Percentiles rank a stretch among this genome's conserved stretches.
phyloP scores from a whole-genome alignment of 2,888 invertebrate genomes.

The Phyllotreta cruciferae region DNA sequence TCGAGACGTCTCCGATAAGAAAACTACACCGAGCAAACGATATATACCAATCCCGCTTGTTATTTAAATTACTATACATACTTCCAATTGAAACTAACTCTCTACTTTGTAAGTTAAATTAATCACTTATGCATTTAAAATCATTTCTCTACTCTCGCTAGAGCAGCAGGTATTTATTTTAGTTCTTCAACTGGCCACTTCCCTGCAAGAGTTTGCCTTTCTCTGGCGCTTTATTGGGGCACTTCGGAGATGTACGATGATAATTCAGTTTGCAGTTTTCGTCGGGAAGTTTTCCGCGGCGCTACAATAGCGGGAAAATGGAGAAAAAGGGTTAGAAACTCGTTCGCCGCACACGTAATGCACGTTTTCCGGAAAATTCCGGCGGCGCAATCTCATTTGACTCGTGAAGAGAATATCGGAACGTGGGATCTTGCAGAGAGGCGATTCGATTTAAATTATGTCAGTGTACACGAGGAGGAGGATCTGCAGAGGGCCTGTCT shows the following conservation, averaged over 20 bases:
- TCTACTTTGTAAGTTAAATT: too few species aligned
- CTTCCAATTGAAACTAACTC: too few species aligned
- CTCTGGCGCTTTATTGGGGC: too few species aligned
- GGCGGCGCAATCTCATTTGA: constrained; percentile 17
- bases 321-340: constrained; percentile 1
- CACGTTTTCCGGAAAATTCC: constrained; percentile 3
- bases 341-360: constrained; percentile 3
- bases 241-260: not conserved
- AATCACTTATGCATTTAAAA: too few species aligned
- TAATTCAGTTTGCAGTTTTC: constrained; percentile 4
- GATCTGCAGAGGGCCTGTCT: constrained; percentile 9
- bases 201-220: too few species aligned
- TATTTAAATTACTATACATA: too few species aligned
- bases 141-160: too few species aligned
- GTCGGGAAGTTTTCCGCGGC: not conserved
- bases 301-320: not conserved
- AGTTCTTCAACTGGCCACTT: too few species aligned
- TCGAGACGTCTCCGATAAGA: too few species aligned
- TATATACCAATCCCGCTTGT: too few species aligned
- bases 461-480: constrained; percentile 16
- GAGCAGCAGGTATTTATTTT: too few species aligned
- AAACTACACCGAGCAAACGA: too few species aligned
- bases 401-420: constrained; percentile 23
- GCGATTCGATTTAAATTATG: constrained; percentile 24
- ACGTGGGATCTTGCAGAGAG: constrained; percentile 10